A percentile compares a stretch with the other conserved stretches of the same genome.
Conservation (phyloP, 2,797 vertebrate species). For the Eulemur mongoz region DNA sequence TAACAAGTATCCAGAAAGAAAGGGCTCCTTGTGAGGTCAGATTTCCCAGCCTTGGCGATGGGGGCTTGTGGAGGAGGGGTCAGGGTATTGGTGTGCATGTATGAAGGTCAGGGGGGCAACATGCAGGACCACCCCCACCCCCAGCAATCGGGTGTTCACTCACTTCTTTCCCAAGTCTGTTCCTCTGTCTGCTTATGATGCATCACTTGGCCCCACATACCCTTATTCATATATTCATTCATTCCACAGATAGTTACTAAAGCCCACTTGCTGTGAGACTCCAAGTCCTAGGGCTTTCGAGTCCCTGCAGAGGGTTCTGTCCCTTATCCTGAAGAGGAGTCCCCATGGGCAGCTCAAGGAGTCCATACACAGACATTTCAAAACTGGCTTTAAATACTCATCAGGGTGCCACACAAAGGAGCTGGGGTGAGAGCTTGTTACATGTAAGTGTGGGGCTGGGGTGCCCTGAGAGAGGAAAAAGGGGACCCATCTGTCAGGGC, state of each 20-base stretch:
- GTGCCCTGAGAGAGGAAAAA: conserved; percentile 65
- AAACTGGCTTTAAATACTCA: conserved; percentile 73
- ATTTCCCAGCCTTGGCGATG: not conserved
- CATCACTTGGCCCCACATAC: not conserved
- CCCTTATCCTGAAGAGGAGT: not conserved
- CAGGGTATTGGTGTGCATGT: not conserved
- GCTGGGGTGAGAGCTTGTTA: conserved; percentile 46
- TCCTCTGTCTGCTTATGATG: not conserved
- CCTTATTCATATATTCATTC: not conserved
- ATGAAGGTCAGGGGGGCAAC: not conserved
- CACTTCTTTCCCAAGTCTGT: not conserved
- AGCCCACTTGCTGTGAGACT: not conserved
- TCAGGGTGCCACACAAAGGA: conserved; percentile 33
- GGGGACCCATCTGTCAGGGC: conserved; percentile 46
- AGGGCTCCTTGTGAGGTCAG: not conserved
- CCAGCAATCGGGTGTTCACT: not conserved
- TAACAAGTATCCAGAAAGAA: not conserved
- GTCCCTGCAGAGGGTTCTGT: not conserved
- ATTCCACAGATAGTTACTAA: not conserved
- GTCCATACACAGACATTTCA: conserved; percentile 55
- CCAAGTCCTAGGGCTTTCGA: not conserved
- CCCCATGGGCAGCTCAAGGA: not conserved
- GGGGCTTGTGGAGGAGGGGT: not conserved
- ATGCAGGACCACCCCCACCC: not conserved
- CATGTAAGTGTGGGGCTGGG: conserved; percentile 43